These are phyloP conservation scores for Graptemys geographica DNA, from an alignment of 2,797 vertebrate genomes.

Conservation along the genomic window DNA sequence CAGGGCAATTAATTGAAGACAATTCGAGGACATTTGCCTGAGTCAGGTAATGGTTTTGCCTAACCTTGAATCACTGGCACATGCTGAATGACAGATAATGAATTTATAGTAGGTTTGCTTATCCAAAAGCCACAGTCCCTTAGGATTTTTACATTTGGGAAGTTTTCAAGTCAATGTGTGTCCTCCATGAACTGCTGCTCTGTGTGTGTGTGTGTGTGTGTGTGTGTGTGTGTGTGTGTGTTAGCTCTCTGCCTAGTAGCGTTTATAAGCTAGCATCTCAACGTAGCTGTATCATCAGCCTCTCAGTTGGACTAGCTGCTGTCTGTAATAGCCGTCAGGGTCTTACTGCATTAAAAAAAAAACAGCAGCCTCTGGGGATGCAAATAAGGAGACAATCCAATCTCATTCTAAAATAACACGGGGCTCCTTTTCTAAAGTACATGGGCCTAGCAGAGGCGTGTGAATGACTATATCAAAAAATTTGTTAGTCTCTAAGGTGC, in stretches of 20 bases:
- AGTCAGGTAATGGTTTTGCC: rapidly evolving
- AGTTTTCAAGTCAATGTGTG: background rate
- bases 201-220: rapidly evolving
- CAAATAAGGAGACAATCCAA: background rate
- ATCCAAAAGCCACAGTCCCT: background rate
- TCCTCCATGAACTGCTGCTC: background rate
- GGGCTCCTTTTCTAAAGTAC: background rate
- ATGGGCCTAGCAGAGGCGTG: background rate
- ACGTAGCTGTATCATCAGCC: rapidly evolving
- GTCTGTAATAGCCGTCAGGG: rapidly evolving
- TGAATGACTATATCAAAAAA: background rate
- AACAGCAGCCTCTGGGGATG: background rate
- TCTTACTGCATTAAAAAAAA: background rate
- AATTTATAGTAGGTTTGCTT: constrained; percentile 7
- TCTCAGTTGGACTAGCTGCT: rapidly evolving
- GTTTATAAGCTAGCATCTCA: rapidly evolving
- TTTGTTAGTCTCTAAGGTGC: too few species aligned
- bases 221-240: rapidly evolving
- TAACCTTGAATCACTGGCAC: background rate
- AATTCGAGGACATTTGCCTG: background rate
- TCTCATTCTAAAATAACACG: background rate
- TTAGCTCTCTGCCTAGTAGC: background rate
- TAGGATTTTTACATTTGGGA: background rate
- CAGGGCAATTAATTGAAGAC: constrained; percentile 14
- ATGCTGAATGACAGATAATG: background rate